A percentile compares a stretch with the other conserved stretches of the same genome.
Conservation (phyloP, 2,888 invertebrate genomes). For the Euspilapteryx auroguttella region DNA sequence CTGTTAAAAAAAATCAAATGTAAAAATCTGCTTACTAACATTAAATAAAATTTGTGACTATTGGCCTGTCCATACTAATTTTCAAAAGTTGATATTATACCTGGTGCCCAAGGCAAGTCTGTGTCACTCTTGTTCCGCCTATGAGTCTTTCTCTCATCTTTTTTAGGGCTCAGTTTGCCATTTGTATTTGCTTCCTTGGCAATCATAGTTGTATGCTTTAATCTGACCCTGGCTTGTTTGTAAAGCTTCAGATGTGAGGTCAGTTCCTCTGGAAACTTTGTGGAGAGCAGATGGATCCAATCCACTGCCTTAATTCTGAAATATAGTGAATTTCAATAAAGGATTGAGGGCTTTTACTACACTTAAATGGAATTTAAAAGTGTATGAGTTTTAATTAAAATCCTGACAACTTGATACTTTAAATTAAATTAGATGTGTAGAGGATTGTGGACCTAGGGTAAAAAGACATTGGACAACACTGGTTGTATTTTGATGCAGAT, state of each 20-base stretch:
- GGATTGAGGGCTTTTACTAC: no score
- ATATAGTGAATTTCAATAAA: no score
- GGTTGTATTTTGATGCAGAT: no score
- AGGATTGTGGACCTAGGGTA: no score
- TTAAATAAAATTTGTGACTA: background rate
- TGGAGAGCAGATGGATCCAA: constrained; percentile 88
- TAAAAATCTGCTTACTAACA: background rate
- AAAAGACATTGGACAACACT: no score
- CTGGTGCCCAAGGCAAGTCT: constrained; percentile 68
- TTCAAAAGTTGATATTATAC: constrained; percentile 19
- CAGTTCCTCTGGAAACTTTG: constrained; percentile 85
- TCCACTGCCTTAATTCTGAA: constrained; percentile 77
- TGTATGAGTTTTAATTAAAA: no score
- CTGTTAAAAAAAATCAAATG: constrained; percentile 16
- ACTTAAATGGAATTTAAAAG: no score
- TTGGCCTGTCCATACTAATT: no score
- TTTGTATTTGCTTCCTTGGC: constrained; percentile 48
- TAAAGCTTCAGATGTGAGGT: constrained; percentile 87
- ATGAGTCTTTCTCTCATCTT: constrained; percentile 58
- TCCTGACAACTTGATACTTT: no score
- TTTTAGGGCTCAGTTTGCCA: constrained; percentile 35
- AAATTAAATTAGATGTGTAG: no score
- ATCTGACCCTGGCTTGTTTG: constrained; percentile 70
- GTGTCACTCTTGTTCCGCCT: constrained; percentile 75
- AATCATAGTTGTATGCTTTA: constrained; percentile 42